Conservation (phyloP, 2,113 vertebrate species). For the Carassius gibelio region DNA sequence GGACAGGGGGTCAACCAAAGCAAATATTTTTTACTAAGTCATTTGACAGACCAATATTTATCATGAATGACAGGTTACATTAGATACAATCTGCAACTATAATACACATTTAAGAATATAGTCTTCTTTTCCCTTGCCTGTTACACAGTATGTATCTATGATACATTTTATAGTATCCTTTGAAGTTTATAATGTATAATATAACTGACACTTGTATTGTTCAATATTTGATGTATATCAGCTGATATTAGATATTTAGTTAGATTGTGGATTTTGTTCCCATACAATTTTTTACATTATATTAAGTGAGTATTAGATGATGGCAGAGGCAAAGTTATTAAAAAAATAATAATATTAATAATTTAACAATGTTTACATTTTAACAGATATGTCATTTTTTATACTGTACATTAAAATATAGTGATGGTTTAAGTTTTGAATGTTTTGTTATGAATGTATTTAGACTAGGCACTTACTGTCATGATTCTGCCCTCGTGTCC, state of each 20-base stretch:
- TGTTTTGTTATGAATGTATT: too few relatives aligned
- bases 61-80: neutral
- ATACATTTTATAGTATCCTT: neutral
- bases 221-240: neutral
- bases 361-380: too few relatives aligned
- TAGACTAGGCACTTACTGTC: too few relatives aligned
- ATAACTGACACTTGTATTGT: neutral
- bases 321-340: neutral
- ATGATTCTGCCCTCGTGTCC: too few relatives aligned
- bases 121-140: too few relatives aligned
- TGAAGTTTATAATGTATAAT: neutral
- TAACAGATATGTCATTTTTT: too few relatives aligned
- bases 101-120: too few relatives aligned
- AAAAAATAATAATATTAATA: too few relatives aligned
- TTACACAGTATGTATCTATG: neutral
- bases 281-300: neutral
- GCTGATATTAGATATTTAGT: neutral
- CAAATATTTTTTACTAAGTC: slow-evolving; percentile 7
- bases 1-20: neutral
- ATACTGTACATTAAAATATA: too few relatives aligned
- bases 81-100: neutral
- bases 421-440: too few relatives aligned
- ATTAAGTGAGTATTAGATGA: neutral
- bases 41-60: neutral
- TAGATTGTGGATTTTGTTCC: neutral